These are phyloP conservation scores for Diachasma alloeum DNA, from an alignment of 1,140 invertebrate species.

Conservation along the genomic window DNA sequence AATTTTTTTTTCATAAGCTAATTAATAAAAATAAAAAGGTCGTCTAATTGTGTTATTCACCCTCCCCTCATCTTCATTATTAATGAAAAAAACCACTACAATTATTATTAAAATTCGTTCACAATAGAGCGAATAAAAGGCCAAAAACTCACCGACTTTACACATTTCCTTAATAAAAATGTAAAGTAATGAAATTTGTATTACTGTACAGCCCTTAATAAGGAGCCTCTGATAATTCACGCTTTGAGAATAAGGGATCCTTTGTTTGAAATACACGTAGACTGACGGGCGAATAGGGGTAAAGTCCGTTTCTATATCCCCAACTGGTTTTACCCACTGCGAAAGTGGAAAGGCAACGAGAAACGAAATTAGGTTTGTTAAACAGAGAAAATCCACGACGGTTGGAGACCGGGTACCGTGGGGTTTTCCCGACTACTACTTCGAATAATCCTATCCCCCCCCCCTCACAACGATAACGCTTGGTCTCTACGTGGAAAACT, in stretches of 20 bases:
- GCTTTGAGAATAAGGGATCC: slow-evolving; percentile 3
- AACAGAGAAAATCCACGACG: slow-evolving; percentile 7
- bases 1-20: no score
- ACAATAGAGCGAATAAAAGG: background rate
- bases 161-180: background rate
- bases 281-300: slow-evolving; percentile 4
- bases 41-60: no score
- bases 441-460: background rate
- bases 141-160: background rate
- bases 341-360: background rate
- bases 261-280: slow-evolving; percentile 5
- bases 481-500: background rate
- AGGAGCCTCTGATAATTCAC: slow-evolving; percentile 5
- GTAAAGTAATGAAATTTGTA: background rate
- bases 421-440: background rate
- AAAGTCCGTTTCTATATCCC: background rate
- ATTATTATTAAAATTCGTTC: background rate
- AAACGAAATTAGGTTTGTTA: slow-evolving; percentile 11
- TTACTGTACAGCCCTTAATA: background rate
- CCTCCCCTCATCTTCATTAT: no score
- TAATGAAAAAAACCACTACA: no score
- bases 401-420: background rate
- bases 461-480: background rate
- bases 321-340: background rate
- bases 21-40: no score